Evolutionary conservation across 1,140 invertebrate genomes (phyloP).

Genomic region (Gonioctena quinquepunctata): DNA sequence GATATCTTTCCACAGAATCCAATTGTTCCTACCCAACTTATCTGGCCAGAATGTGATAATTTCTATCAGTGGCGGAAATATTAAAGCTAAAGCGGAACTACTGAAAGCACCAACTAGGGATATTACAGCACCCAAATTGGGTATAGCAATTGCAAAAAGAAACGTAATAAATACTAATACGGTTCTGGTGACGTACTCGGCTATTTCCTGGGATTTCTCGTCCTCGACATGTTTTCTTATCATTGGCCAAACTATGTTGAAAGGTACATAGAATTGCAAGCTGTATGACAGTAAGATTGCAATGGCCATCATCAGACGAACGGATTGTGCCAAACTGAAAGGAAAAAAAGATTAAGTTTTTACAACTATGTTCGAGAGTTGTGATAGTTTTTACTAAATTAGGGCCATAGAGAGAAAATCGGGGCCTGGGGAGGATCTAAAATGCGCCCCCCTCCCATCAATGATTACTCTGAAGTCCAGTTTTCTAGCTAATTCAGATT

Average conservation of each 20-base stretch:
- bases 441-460: too few species aligned
- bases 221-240: conserved; percentile 66
- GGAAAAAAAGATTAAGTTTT: too few species aligned
- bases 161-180: conserved; percentile 78
- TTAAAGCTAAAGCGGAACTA: conserved; percentile 85
- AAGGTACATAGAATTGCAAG: conserved; percentile 90
- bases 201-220: conserved; percentile 62
- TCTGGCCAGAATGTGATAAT: conserved; percentile 78
- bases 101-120: conserved; percentile 89
- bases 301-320: conserved; percentile 80
- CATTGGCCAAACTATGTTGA: conserved; percentile 84
- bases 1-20: conserved; percentile 73
- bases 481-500: too few species aligned
- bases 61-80: conserved; percentile 90
- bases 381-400: too few species aligned
- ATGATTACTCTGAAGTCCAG: too few species aligned
- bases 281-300: conserved; percentile 87
- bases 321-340: conserved; percentile 78
- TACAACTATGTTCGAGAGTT: too few species aligned
- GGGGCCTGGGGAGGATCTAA: too few species aligned
- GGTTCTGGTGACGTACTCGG: conserved; percentile 72
- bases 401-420: too few species aligned
- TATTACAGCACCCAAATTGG: conserved; percentile 86
- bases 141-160: conserved; percentile 80
- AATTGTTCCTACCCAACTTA: conserved; percentile 64